Evolutionary conservation across 2,113 vertebrate species (phyloP).

Genomic region (Dasyurus viverrinus): DNA sequence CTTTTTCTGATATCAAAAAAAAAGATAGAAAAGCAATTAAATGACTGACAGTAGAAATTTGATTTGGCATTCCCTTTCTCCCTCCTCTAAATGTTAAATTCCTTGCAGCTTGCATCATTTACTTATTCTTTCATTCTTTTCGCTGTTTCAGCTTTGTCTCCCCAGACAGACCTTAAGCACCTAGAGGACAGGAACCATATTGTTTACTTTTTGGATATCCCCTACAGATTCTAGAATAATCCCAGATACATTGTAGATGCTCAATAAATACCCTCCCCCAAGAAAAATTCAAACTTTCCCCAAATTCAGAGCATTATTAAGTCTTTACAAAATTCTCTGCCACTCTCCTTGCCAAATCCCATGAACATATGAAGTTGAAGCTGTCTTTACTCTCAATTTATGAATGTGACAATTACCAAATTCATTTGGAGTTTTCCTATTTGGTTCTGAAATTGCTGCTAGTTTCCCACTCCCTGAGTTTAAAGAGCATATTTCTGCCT

Average conservation of each 20-base stretch:
- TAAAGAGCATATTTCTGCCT: conserved; percentile 48
- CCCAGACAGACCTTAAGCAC: neutral
- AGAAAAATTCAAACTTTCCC: neutral
- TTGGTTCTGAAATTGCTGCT: neutral
- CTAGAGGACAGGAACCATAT: neutral
- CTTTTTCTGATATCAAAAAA: neutral
- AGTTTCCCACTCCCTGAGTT: conserved; percentile 27
- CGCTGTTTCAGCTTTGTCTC: neutral
- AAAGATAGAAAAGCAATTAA: neutral
- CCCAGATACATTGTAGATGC: neutral
- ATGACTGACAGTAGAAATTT: neutral
- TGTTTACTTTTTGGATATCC: neutral
- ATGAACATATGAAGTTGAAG: neutral
- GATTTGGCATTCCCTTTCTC: neutral
- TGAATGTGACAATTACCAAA: neutral
- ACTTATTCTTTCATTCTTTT: neutral
- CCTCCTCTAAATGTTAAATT: neutral
- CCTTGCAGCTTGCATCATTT: neutral
- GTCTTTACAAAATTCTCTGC: neutral
- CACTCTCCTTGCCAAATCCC: neutral
- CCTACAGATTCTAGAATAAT: neutral
- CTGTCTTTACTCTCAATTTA: neutral
- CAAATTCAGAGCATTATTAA: neutral
- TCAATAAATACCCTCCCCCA: neutral
- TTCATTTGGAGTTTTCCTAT: neutral